phyloP scores from a whole-genome alignment of 2,113 vertebrate species.

The Mystacornis crossleyi region DNA sequence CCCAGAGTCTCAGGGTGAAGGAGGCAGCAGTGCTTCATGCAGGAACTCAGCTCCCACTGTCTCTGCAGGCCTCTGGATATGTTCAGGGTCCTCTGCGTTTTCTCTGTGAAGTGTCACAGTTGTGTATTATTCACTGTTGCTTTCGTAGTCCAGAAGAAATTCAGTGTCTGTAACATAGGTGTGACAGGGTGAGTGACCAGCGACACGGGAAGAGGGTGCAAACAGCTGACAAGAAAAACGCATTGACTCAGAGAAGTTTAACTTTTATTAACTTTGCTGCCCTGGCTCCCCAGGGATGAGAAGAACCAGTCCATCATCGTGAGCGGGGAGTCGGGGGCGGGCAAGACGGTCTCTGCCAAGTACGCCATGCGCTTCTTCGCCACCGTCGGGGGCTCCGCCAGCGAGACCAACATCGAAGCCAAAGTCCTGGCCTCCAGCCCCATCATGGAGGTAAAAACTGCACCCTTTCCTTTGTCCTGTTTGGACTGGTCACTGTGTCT shows the following conservation, averaged over 20 bases:
- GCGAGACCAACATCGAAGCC: constrained; percentile 88
- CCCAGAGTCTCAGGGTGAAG: neutral
- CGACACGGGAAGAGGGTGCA: accelerated
- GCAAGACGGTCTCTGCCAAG: constrained; percentile 96
- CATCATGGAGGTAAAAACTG: constrained; percentile 91
- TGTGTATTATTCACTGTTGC: accelerated
- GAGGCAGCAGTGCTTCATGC: neutral
- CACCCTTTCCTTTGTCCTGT: too few relatives aligned
- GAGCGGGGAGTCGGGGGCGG: constrained; percentile 93
- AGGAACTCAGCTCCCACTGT: accelerated
- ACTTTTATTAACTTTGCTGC: neutral
- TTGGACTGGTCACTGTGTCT: accelerated
- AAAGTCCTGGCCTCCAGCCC: constrained; percentile 93
- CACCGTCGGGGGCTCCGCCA: constrained; percentile 87
- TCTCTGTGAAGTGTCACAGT: too few relatives aligned
- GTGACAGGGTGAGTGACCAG: accelerated
- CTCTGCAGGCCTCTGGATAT: neutral
- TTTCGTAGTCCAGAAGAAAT: neutral
- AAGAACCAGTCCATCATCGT: constrained; percentile 98
- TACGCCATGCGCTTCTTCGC: constrained; percentile 95
- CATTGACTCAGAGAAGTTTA: neutral
- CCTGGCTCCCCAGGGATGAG: constrained; percentile 82
- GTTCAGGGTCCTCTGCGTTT: neutral
- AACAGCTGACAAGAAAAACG: accelerated
- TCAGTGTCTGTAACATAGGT: accelerated